Evolutionary conservation across 1,140 invertebrate species (phyloP).

Genomic region (Triops cancriformis): DNA sequence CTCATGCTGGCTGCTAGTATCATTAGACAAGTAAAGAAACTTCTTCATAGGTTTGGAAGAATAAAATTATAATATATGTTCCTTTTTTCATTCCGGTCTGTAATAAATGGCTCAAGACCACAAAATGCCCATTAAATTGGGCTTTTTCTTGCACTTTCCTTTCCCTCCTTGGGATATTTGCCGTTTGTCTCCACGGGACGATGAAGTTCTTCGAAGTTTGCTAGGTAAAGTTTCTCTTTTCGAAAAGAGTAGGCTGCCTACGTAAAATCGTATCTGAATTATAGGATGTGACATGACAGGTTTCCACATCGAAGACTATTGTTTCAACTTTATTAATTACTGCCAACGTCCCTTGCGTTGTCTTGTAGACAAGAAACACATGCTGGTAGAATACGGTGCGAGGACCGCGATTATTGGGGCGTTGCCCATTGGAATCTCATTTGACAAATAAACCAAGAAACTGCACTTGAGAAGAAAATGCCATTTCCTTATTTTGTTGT

Average conservation of each 20-base stretch:
- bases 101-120: conserved; percentile 62
- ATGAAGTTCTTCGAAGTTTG: conserved; percentile 75
- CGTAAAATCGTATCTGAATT: conserved; percentile 27
- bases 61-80: not conserved
- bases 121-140: conserved; percentile 64
- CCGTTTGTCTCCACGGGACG: conserved; percentile 78
- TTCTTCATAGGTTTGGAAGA: not conserved
- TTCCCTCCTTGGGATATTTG: conserved; percentile 90
- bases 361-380: conserved; percentile 73
- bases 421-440: conserved; percentile 78
- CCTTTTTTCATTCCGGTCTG: conserved; percentile 20
- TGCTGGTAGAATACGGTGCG: conserved; percentile 76
- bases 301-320: conserved; percentile 86
- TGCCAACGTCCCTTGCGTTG: conserved; percentile 77
- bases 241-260: not conserved
- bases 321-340: conserved; percentile 83
- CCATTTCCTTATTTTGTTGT: not conserved
- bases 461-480: not conserved
- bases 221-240: not conserved
- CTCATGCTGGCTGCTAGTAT: conserved; percentile 81
- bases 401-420: conserved; percentile 71
- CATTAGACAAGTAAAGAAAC: conserved; percentile 58
- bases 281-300: conserved; percentile 80
- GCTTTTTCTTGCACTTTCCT: conserved; percentile 86
- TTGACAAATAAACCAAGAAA: conserved; percentile 44